Conservation (phyloP, 2,797 vertebrate species). For the Ctenosaura bakeri region DNA sequence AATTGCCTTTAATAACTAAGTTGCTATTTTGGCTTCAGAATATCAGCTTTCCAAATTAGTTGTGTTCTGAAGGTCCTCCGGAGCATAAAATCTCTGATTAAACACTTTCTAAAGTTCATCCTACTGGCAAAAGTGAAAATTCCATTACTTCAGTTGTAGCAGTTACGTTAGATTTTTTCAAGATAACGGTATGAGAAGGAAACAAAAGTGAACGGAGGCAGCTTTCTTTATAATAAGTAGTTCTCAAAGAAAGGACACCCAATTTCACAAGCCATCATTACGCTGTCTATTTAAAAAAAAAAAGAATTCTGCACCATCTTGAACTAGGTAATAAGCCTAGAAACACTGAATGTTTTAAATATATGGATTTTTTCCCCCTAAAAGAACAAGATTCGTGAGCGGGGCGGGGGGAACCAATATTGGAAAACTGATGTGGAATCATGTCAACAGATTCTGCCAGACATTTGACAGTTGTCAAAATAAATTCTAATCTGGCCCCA, state of each 20-base stretch:
- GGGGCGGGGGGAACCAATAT: background rate
- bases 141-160: slow-evolving; percentile 70
- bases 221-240: slow-evolving; percentile 47
- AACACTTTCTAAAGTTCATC: slow-evolving; percentile 76
- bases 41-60: slow-evolving; percentile 79
- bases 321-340: slow-evolving; percentile 14
- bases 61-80: slow-evolving; percentile 73
- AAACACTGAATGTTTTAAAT: background rate
- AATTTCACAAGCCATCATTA: slow-evolving; percentile 67
- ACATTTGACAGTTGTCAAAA: too few species aligned
- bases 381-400: too few species aligned
- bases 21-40: slow-evolving; percentile 74
- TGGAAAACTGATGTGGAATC: background rate
- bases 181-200: slow-evolving; percentile 36
- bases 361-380: too few species aligned
- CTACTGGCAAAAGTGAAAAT: slow-evolving; percentile 68
- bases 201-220: slow-evolving; percentile 44
- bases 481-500: too few species aligned
- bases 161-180: slow-evolving; percentile 69
- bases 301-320: slow-evolving; percentile 31
- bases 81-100: slow-evolving; percentile 77
- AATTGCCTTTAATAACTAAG: slow-evolving; percentile 81
- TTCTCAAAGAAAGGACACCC: slow-evolving; percentile 59
- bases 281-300: slow-evolving; percentile 39
- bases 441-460: too few species aligned